Evolutionary conservation across 1,140 invertebrate genomes (phyloP), one percentile per base, ranked within the genome.

Genomic region (Himalopsyche phryganea): DNA sequence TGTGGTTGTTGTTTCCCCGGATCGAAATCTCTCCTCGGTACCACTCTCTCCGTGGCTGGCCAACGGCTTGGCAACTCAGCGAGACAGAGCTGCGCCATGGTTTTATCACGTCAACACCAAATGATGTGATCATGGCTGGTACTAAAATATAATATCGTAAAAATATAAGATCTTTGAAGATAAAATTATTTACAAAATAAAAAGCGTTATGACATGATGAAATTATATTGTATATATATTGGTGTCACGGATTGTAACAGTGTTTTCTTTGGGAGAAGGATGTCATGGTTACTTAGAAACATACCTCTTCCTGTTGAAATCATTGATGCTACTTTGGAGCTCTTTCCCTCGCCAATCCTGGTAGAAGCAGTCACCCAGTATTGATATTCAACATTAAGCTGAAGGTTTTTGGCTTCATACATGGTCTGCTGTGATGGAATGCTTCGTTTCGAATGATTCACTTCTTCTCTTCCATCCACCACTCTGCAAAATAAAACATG

Each of bases 301-400:
- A 6, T 3, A 40, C 38, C 38, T 13, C 15, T n/a, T 13, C 15
- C 38, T 6, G 38, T 40, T 15, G 38, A 10, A 10, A 73, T 71
- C 66, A 86, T 84, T 0, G 83, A 82, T 1, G 83, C 82, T 0
- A 87, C 83, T 53, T 79, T 76, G 0, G 86, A 87, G 69, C 84
- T 87, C 65, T 85, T 85, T 0, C 88, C 88, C 68, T 90, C 88
- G 0, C 88, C 89, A 36, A 88, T 82, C 18, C 85, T 74, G 0
- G 88, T 91, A 10, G 84, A 85, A 7, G 87, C 88, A 1, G 87
- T 88, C 6, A 91, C 85, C 88, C 88, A 91, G 67, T 89, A 89
- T 68, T 90, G 85, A 69, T 93, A 92, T 58, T 86, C 84, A 3
- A 88, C 87, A 33, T 89, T 83, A 2, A 89, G 86, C 60, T 88